A percentile compares a stretch with the other conserved stretches of the same genome.
phyloP scores from a whole-genome alignment of 2,888 invertebrate genomes.

The Parnassius mnemosyne region DNA sequence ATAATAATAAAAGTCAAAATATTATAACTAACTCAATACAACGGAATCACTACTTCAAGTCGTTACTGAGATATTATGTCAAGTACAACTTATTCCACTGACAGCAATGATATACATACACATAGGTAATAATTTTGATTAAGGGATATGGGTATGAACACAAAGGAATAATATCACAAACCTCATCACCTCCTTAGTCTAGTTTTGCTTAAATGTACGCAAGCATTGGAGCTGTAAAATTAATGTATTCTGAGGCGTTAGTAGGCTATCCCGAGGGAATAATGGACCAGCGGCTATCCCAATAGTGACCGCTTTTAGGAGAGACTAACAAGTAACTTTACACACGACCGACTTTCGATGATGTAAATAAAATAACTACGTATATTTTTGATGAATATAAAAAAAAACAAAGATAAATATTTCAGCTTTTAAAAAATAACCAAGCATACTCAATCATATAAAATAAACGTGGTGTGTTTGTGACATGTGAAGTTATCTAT shows the following conservation, averaged over 20 bases:
- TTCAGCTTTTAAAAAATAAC: too few species aligned
- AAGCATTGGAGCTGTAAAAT: conserved; percentile 73
- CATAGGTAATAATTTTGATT: conserved; percentile 72
- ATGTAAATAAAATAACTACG: conserved; percentile 10
- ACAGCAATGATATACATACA: conserved; percentile 38
- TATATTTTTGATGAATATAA: too few species aligned
- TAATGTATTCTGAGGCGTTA: conserved; percentile 72
- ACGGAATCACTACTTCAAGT: conserved; percentile 19
- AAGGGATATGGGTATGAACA: conserved; percentile 60
- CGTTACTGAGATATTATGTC: conserved; percentile 32
- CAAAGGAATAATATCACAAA: conserved; percentile 73
- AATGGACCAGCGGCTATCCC: conserved; percentile 50
- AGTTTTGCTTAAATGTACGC: conserved; percentile 36
- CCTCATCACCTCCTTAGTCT: conserved; percentile 62
- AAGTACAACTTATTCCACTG: conserved; percentile 35
- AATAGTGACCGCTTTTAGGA: conserved; percentile 36
- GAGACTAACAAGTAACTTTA: neutral
- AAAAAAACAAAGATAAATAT: too few species aligned
- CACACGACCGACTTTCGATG: conserved; percentile 11
- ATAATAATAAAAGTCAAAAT: too few species aligned
- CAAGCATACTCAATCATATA: too few species aligned
- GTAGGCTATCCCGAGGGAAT: conserved; percentile 57
- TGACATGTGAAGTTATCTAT: too few species aligned
- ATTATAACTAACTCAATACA: conserved; percentile 13
- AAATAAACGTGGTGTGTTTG: too few species aligned